phyloP scores from a whole-genome alignment of 2,113 vertebrate species.

The Oreochromis tanganicae region DNA sequence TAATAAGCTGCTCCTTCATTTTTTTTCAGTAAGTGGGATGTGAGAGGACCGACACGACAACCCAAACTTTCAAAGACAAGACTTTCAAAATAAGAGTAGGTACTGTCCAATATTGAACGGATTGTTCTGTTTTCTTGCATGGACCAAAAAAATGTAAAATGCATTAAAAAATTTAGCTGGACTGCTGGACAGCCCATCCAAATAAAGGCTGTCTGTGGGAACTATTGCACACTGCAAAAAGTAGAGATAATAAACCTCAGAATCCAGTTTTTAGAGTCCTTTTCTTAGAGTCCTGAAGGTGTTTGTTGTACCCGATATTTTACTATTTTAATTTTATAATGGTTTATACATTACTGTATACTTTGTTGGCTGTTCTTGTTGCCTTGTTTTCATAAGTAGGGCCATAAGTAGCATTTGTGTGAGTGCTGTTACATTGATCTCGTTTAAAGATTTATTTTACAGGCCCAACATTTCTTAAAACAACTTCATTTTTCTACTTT shows the following conservation, averaged over 20 bases:
- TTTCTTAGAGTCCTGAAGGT: not conserved
- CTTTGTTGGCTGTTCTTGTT: not conserved
- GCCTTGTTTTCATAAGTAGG: not conserved
- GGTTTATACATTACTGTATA: not conserved
- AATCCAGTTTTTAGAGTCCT: not conserved
- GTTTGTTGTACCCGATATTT: not conserved
- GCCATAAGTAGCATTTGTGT: not conserved
- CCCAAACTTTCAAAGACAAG: not conserved
- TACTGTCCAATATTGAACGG: not conserved
- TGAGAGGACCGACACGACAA: not conserved
- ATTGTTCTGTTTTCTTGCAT: not conserved
- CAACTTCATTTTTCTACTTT: not conserved
- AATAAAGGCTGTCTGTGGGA: not conserved
- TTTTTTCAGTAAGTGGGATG: not conserved
- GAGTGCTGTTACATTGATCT: not conserved
- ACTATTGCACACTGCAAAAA: not conserved
- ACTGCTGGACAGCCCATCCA: not conserved
- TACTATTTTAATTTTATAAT: not conserved
- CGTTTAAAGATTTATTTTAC: not conserved
- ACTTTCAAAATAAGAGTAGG: not conserved
- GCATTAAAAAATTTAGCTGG: not conserved
- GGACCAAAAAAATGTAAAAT: not conserved
- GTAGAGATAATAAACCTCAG: not conserved
- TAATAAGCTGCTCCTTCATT: not conserved
- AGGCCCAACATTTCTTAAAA: not conserved